Base-by-base conservation (phyloP, 2,888 invertebrate species). In the Phanerotoma sp. region DNA sequence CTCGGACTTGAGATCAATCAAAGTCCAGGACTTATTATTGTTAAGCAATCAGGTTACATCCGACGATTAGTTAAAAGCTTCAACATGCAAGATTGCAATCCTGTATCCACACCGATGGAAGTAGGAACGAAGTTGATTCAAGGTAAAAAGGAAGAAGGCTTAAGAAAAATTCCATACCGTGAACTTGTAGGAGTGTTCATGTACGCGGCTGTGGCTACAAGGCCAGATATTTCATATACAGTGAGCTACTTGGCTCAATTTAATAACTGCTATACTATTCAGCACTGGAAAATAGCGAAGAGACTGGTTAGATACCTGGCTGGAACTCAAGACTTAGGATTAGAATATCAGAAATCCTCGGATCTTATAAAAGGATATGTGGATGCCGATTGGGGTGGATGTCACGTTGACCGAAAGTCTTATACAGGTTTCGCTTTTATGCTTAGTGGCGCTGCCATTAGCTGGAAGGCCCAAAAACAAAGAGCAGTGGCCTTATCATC, bases 1-100 rank as follows among this genome's bases (percentile, higher is more conserved):
- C 6, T 33, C n/a, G 33, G 33, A 6, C 9, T 33, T 11, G 33
- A 33, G n/a, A 33, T 33, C 33, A 11, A 2, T n/a, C 33, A 33
- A 33, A 2, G 3, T 2, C 13, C n/a, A n/a, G 15, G 15, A 2
- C 10, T 9, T 30, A 11, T 30, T 11, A 30, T 11, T 9, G 11
- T 30, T 30, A 16, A 45, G 22, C 66, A 68, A 52, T 48, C 33
- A 18, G 58, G 62, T 7, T 67, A 68, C 40, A 58, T 69, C 6
- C 48, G 51, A 3, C 61, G 64, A 22, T 11, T 67, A 11, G 49
- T 68, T 5, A 47, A 62, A 13, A 50, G 63, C 9, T 70, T 66
- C 54, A 53, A 58, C 1, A 68, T 69, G 67, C 22, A 15, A 3
- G 57, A 66, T 20, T 58, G 51, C 7, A 68, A 69, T 15, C 58